These are phyloP conservation scores for Varanus salvator DNA, from an alignment of 2,113 vertebrate genomes.

Conservation along the genomic window DNA sequence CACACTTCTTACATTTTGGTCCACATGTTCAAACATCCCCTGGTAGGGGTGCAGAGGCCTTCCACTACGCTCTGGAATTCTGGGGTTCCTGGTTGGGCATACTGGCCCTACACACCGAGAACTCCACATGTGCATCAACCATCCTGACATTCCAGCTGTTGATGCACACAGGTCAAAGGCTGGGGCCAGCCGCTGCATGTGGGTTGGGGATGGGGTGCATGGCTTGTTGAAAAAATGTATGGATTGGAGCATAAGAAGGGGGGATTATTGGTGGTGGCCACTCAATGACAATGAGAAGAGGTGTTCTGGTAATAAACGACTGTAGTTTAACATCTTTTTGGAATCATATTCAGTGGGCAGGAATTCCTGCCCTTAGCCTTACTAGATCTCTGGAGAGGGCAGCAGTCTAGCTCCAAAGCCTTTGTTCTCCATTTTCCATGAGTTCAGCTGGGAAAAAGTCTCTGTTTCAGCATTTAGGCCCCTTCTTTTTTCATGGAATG, in stretches of 20 bases:
- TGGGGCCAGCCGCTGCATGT: neutral
- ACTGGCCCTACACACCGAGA: neutral
- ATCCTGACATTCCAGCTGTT: neutral
- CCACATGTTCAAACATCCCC: neutral
- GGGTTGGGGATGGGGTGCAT: too few species aligned
- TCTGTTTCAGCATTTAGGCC: conserved; percentile 7
- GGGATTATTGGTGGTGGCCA: neutral
- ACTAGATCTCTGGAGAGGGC: conserved; percentile 14
- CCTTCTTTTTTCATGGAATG: conserved; percentile 42
- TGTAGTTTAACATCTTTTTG: neutral
- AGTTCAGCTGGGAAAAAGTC: neutral
- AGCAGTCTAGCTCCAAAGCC: conserved; percentile 1
- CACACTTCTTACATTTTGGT: neutral
- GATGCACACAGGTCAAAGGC: neutral
- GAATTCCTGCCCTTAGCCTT: neutral
- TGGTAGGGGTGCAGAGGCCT: neutral
- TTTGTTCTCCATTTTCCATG: accelerated
- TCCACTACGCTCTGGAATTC: neutral
- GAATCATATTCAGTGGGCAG: neutral
- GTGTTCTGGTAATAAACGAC: neutral
- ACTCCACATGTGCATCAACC: neutral
- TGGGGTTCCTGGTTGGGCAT: too few species aligned
- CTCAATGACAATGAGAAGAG: neutral
- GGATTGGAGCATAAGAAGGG: neutral
- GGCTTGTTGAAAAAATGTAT: neutral